phyloP scores from a whole-genome alignment of 1,140 invertebrate genomes.

The Hyles euphorbiae region DNA sequence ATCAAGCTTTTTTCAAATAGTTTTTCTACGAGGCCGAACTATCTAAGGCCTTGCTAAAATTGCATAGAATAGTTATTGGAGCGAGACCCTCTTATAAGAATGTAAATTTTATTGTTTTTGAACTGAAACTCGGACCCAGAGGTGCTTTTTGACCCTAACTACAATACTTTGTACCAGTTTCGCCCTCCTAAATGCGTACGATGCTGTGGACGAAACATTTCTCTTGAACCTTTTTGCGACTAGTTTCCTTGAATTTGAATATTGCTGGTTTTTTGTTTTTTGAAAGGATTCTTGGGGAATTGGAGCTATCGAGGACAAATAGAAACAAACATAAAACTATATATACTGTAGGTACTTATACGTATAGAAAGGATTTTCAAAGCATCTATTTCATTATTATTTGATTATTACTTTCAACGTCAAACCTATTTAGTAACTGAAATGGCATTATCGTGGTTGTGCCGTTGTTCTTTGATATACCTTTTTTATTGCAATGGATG shows the following conservation, averaged over 20 bases:
- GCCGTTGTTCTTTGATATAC: too few relatives aligned
- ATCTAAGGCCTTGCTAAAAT: neutral
- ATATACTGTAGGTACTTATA: too few relatives aligned
- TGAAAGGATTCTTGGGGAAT: neutral
- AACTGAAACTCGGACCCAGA: constrained; percentile 25
- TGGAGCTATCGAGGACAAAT: too few relatives aligned
- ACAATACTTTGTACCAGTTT: constrained; percentile 12
- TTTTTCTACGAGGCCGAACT: neutral
- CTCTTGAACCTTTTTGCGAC: constrained; percentile 14
- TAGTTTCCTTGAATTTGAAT: constrained; percentile 10
- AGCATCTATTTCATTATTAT: too few relatives aligned
- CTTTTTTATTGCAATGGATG: too few relatives aligned
- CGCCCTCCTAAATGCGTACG: constrained; percentile 10
- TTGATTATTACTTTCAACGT: too few relatives aligned
- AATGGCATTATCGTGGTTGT: too few relatives aligned
- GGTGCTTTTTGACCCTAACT: constrained; percentile 26
- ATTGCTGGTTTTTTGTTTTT: neutral
- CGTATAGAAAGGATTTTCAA: too few relatives aligned
- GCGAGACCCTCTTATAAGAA: constrained; percentile 34
- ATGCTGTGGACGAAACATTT: constrained; percentile 18
- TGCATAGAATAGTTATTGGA: constrained; percentile 24
- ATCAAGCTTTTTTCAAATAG: neutral
- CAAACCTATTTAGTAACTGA: too few relatives aligned
- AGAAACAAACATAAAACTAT: too few relatives aligned
- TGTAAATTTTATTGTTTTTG: constrained; percentile 40